Evolutionary conservation across 2,797 vertebrate species (phyloP), one percentile per base, ranked within the genome.

Genomic region (Pachyuromys duprasi): DNA sequence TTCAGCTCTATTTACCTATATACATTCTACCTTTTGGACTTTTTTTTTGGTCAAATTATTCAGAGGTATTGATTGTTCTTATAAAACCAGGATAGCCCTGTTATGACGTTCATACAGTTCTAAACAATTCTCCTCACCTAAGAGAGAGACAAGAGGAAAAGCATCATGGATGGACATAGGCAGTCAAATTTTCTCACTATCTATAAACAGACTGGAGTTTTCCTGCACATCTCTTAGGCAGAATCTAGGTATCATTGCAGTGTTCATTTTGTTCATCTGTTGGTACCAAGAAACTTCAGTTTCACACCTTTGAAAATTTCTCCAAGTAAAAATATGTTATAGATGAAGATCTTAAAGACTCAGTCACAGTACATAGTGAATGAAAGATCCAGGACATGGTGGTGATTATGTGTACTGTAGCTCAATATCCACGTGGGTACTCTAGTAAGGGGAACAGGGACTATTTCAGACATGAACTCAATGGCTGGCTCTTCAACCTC

Each of bases 261-360:
- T 18, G 15, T 11, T 1, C 49, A n/a, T 67, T 31, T 5, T 60
- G 62, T 92, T 78, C 36, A 3, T 92, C 86, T 89, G 94, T 78
- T 49, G 96, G 86, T 2, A 36, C 0, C 87, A 91, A 96, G 91
- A 0, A 55, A 80, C 62, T 5, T 63, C 39, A 31, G 22, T 92
- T 39, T 95, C 75, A 93, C 57, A 80, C 8, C 60, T 70, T n/a
- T 60, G 39, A 92, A 90, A 90, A 72, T 94, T n/a, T 93, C 95
- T 94, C 88, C 90, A 63, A n/a, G n/a, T n/a, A n/a, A 94, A 94
- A 95, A 74, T 49, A 26, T 57, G 2, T 33, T 94, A 31, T 49
- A 70, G 33, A 86, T 55, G 17, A 96, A 83, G n/a, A 75, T 11
- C 1, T 60, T 22, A 20, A 12, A 74, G 8, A 82, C 86, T 6